Conservation (phyloP, 2,888 invertebrate genomes). For the Thalpophila matura region DNA sequence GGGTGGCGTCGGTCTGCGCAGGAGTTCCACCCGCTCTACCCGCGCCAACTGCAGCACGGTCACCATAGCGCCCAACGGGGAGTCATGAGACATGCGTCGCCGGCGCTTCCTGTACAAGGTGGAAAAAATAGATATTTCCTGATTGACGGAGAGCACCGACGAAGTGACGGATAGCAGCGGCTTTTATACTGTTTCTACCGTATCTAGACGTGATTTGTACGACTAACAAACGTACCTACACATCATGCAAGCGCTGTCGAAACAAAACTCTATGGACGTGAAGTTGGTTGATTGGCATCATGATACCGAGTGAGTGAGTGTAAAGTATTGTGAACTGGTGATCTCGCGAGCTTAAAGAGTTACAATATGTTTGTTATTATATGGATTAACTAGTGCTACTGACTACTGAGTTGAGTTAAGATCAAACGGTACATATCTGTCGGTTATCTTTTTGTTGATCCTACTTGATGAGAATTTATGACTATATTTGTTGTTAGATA, state of each 20-base stretch:
- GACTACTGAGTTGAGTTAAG: conserved; percentile 31
- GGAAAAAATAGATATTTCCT: conserved; percentile 86
- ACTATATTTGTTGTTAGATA: conserved; percentile 17
- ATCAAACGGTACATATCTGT: conserved; percentile 57
- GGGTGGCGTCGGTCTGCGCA: conserved; percentile 80
- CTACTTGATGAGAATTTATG: conserved; percentile 18
- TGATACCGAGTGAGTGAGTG: conserved; percentile 39
- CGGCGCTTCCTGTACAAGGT: conserved; percentile 84
- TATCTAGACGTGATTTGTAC: conserved; percentile 82
- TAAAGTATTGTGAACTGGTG: conserved; percentile 65
- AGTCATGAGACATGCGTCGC: conserved; percentile 86
- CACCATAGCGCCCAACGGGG: conserved; percentile 88
- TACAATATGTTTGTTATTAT: conserved; percentile 50
- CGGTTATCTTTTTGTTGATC: conserved; percentile 34
- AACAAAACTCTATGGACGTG: conserved; percentile 47
- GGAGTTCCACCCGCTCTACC: conserved; percentile 89
- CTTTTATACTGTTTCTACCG: conserved; percentile 82
- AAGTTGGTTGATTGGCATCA: conserved; percentile 41
- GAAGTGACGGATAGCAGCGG: conserved; percentile 88
- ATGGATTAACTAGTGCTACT: conserved; percentile 44
- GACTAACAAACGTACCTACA: conserved; percentile 71
- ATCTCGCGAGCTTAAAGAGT: conserved; percentile 78
- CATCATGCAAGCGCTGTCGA: conserved; percentile 2
- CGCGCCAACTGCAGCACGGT: conserved; percentile 90
- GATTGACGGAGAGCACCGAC: conserved; percentile 89